Base-by-base conservation (phyloP, 1,140 invertebrate genomes). In the Aphaenogaster floridana region DNA sequence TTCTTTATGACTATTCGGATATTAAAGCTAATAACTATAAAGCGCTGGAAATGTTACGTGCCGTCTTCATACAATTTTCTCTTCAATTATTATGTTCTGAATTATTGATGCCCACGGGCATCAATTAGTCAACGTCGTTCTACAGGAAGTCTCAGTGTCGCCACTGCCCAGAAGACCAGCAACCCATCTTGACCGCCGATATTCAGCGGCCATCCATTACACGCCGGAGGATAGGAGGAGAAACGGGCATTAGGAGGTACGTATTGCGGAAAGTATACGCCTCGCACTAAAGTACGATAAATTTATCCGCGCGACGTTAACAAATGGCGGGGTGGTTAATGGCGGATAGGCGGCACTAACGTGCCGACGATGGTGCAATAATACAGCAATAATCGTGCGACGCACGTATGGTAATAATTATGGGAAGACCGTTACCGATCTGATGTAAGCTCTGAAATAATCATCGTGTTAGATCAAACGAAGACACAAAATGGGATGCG, bases 271-370 rank as follows among this genome's bases (percentile, higher is more conserved):
- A 90, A 90, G 66, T 68, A 72, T 66, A 74, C 42, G 68, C n/a
- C 88, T 84, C 36, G 88, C 59, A 69, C 86, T 87, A 71, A 89
- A 83, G 84, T 84, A 88, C 86, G 63, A 90, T 90, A 90, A 90
- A 90, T 90, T 90, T 84, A 87, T 90, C 86, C 79, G 72, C 45
- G 59, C 68, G 89, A 90, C 89, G 52, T 90, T 90, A 90, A 90
- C 89, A 86, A 90, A 90, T 87, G 52, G 86, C 72, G 59, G 57
- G 57, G 71, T 48, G 64, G 45, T 87, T 84, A 90, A 87, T 81
- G 71, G 69, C 36, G 57, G 34, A 57, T 54, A 85, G 54, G 48
- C 77, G 61, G 77, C 89, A 77, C 39, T 61, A 76, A 78, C 69
- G 63, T 42, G 52, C 81, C 21, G 59, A 78, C 83, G 83, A 61